Percentiles rank a stretch among this genome's conserved stretches.
phyloP scores from a whole-genome alignment of 2,113 vertebrate genomes.

The Pterocles orientalis region DNA sequence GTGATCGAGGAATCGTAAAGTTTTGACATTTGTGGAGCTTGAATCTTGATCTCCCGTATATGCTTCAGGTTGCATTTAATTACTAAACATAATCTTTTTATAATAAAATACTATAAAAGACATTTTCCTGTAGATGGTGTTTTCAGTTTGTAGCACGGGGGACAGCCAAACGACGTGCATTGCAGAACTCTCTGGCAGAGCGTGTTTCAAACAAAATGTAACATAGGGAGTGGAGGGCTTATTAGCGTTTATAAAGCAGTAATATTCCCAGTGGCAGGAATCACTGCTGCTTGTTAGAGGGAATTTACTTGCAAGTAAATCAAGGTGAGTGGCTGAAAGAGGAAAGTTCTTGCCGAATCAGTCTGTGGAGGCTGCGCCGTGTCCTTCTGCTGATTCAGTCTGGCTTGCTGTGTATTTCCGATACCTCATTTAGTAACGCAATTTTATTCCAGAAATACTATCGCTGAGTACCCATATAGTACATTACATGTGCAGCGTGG shows the following conservation, averaged over 20 bases:
- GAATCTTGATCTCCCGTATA: background rate
- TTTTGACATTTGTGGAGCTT: background rate
- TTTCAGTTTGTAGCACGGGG: background rate
- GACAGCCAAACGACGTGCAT: rapidly evolving
- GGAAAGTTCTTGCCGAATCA: background rate
- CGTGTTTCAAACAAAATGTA: background rate
- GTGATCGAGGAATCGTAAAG: background rate
- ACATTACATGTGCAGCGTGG: background rate
- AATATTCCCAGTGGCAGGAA: background rate
- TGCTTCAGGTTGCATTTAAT: background rate
- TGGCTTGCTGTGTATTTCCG: background rate
- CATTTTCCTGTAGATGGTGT: background rate
- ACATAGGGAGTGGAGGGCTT: background rate
- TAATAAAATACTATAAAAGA: background rate
- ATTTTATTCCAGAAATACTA: background rate
- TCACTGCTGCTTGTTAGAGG: background rate
- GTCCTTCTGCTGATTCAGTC: background rate
- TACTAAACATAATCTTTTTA: background rate
- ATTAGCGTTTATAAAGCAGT: background rate
- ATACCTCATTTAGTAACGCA: background rate
- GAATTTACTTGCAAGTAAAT: background rate
- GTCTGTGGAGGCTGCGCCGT: background rate
- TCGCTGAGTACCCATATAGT: background rate
- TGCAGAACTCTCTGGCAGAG: background rate
- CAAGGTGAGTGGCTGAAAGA: rapidly evolving